Evolutionary conservation across 2,113 vertebrate species (phyloP).

Genomic region (Ictidomys tridecemlineatus): DNA sequence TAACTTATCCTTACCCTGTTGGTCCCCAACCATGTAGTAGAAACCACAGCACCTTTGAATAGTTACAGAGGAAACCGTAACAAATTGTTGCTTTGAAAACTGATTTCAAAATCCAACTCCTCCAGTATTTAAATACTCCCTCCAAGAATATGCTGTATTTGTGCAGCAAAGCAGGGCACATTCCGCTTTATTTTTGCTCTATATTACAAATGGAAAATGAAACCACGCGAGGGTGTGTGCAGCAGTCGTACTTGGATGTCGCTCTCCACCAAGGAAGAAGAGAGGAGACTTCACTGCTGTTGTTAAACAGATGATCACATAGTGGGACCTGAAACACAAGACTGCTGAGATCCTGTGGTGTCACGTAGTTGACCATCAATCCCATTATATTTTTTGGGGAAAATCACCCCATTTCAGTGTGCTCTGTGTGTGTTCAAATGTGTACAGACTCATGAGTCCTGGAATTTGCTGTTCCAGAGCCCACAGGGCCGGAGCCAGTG

Average conservation of each 20-base stretch:
- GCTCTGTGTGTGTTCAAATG: background rate
- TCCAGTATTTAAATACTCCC: background rate
- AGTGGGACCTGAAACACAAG: background rate
- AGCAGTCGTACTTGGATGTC: background rate
- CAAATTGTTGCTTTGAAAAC: constrained; percentile 21
- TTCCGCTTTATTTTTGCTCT: background rate
- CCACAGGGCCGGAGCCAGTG: background rate
- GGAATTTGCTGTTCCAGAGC: background rate
- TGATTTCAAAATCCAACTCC: background rate
- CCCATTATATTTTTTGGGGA: background rate
- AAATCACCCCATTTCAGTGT: background rate
- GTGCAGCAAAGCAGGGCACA: background rate
- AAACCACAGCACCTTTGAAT: background rate
- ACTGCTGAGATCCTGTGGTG: accelerated
- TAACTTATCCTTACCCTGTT: constrained; percentile 7
- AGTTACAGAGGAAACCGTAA: background rate
- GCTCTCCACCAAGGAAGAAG: background rate
- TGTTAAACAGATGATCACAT: accelerated
- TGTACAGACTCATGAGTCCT: background rate
- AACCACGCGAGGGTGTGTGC: background rate
- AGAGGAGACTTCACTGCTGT: background rate
- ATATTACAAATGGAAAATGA: background rate
- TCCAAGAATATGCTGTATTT: background rate
- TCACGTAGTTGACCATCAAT: accelerated
- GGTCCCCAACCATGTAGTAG: background rate